Evolutionary conservation across 2,797 vertebrate species (phyloP), one percentile per base, ranked within the genome.

Genomic region (Hylomyscus alleni): DNA sequence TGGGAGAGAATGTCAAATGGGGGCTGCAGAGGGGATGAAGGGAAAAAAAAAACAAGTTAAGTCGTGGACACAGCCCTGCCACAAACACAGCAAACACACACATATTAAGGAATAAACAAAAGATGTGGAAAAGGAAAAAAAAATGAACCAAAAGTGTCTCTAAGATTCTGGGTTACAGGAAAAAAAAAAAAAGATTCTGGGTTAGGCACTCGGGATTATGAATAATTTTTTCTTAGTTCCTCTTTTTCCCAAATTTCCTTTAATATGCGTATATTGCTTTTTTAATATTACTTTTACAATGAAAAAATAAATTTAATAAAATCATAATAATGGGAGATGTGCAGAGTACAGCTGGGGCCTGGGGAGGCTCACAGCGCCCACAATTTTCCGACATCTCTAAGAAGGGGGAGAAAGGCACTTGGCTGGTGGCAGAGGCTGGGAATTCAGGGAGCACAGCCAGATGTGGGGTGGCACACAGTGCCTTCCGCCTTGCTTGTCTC

Each of bases 241-340:
- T 95, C 76, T 84, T 93, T 97, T 97, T 91, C 78, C 84, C 75
- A 96, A 96, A 94, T 95, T 97, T 97, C 95, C 91, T 62, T 97
- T 98, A 98, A 97, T 97, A 96, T 97, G 95, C 75, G 92, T 96
- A 96, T 97, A 98, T 97, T 97, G 91, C 97, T 97, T 98, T 97
- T 97, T 96, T 91, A 97, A 97, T 97, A 97, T 97, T 94, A 93
- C 95, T 96, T 97, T 96, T 84, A 96, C 96, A 97, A 95, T 96
- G 96, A 95, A 97, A 97, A 97, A 97, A 91, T 96, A 96, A 95
- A 91, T 96, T 95, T 91, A 97, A 97, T 97, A 97, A 95, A 95
- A 84, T 92, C 83, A 90, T 96, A 96, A 92, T 83, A 94, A 94
- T 31, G 0, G 85, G 60, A 83, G 69, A 91, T 85, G 82, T 92